Evolutionary conservation across 2,113 vertebrate species (phyloP), one percentile per base, ranked within the genome.

Genomic region (mouse (Mus musculus)): DNA sequence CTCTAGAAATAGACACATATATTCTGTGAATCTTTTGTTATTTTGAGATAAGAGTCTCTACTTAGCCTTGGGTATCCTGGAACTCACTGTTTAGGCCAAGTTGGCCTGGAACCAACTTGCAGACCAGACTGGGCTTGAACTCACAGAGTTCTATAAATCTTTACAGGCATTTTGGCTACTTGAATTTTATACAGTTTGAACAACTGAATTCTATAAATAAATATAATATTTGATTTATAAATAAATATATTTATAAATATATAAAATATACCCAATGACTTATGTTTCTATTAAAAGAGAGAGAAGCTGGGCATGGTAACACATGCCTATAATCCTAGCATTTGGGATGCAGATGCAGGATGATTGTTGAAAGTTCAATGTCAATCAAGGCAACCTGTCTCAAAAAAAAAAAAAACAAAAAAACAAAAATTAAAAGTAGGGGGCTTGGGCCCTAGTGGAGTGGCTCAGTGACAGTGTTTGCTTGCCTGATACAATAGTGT

Each of bases 181-280:
- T 95, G 84, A 59, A 36, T 85, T 94, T 96, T 93, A 49, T 88
- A 39, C 19, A 84, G 0, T 72, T 85, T 86, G 65, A 65, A 81
- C 26, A 52, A 10, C 46, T 95, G 56, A 22, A 86, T 77, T 87
- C 28, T 75, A 72, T 52, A 69, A 65, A 65, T 65, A 24, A 30
- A 67, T 30, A 65, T 67, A 67, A 69, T 16, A 69, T 69, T 69
- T 69, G 33, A 17, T 69, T 69, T 69, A 69, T 33, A 69, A 69
- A 16, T 69, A 69, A 69, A 69, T 69, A 69, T 69, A 16, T 33
- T 33, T 69, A 69, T 69, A 69, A 69, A 36, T 69, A 69, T 69
- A 69, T 33, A 84, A 63, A 84, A 84, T 42, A 42, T 82, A 39
- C 61, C 33, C 26, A 71, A 54, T 65, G n/a, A 76, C n/a, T 73